Percentiles rank a stretch among this genome's conserved stretches.
Conservation (phyloP, 2,797 vertebrate genomes). For the Perodicticus potto region DNA sequence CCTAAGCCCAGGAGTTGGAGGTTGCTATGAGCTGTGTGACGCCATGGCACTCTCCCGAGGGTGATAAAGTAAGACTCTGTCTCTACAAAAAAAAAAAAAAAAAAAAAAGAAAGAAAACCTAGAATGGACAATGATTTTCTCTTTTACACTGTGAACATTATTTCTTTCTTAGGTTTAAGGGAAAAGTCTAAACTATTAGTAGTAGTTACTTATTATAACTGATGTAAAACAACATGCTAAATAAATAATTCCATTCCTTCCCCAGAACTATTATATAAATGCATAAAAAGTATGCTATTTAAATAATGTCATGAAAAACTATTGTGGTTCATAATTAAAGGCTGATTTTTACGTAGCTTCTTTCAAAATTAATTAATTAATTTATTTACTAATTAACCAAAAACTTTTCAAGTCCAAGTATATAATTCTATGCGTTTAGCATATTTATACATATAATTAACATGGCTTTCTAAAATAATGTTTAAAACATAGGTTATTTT, state of each 20-base stretch:
- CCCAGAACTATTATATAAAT: constrained; percentile 4
- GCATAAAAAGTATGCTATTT: not conserved
- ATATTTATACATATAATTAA: constrained; percentile 26
- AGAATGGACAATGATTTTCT: too few species aligned
- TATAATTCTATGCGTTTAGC: not conserved
- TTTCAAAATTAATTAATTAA: constrained; percentile 51
- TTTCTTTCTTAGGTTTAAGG: not conserved
- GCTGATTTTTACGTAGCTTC: not conserved
- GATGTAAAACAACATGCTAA: not conserved
- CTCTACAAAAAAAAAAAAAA: too few species aligned
- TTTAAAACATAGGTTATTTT: constrained; percentile 53
- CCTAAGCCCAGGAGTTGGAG: too few species aligned
- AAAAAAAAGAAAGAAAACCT: too few species aligned
- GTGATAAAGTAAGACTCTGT: too few species aligned
- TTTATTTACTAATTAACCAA: constrained; percentile 32
- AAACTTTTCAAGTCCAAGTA: not conserved
- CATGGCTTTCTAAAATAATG: constrained; percentile 32
- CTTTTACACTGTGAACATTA: not conserved
- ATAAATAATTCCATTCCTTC: not conserved
- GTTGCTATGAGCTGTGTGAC: too few species aligned
- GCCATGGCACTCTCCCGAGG: too few species aligned
- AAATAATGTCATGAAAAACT: not conserved
- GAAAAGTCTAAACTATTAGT: not conserved
- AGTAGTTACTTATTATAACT: not conserved
- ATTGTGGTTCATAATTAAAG: not conserved